These are phyloP conservation scores for Fopius arisanus DNA, from an alignment of 1,140 invertebrate species.

Conservation along the genomic window DNA sequence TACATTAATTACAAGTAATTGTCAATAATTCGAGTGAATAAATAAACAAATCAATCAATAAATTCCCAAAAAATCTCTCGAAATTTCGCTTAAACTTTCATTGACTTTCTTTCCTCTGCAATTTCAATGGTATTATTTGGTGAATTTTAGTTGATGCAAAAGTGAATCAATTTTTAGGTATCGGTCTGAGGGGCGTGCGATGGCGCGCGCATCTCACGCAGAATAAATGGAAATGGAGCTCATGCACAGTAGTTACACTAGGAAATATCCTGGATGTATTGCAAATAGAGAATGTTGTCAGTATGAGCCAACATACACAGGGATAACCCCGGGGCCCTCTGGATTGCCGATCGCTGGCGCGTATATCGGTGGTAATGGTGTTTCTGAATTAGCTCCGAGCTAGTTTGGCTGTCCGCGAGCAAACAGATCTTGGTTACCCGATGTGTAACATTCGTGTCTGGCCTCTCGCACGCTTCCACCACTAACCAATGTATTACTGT, in stretches of 20 bases:
- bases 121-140: too few relatives aligned
- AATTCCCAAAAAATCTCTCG: too few relatives aligned
- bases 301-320: conserved; percentile 17
- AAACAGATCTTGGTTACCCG: conserved; percentile 65
- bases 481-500: too few relatives aligned
- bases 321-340: conserved; percentile 3
- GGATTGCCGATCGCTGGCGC: conserved; percentile 33
- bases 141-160: background rate
- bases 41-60: too few relatives aligned
- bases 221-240: background rate
- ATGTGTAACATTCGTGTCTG: conserved; percentile 62
- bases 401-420: conserved; percentile 64
- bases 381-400: conserved; percentile 63
- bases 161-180: background rate
- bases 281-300: conserved; percentile 1
- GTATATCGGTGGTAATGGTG: conserved; percentile 62
- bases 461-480: conserved; percentile 30
- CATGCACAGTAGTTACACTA: background rate
- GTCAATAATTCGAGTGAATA: too few relatives aligned
- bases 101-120: too few relatives aligned
- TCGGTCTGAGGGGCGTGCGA: background rate
- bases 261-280: background rate
- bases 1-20: too few relatives aligned
- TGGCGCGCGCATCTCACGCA: too few relatives aligned
- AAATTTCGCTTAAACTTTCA: too few relatives aligned